Percentiles rank a stretch among this genome's conserved stretches.
Conservation (phyloP, 1,140 invertebrate genomes). For the Atta cephalotes region DNA sequence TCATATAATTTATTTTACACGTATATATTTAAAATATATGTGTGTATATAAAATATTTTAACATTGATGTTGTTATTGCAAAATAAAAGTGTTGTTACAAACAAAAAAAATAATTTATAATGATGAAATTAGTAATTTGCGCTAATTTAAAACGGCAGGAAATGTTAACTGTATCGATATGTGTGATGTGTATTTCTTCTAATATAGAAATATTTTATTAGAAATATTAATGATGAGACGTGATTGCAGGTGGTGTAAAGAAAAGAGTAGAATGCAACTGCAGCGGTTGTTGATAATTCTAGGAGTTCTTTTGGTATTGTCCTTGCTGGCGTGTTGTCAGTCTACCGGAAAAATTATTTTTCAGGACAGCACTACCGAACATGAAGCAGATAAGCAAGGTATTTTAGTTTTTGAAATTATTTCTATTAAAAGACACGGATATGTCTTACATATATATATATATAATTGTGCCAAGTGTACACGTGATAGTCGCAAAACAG, state of each 20-base stretch:
- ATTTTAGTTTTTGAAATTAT: not conserved
- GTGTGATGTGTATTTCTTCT: not conserved
- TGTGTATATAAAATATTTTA: not conserved
- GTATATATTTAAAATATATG: not conserved
- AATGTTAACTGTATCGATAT: not conserved
- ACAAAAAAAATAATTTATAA: not conserved
- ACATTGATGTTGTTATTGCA: not conserved
- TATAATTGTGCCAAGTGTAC: not conserved
- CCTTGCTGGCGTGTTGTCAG: slow-evolving; percentile 70
- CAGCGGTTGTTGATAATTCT: slow-evolving; percentile 78
- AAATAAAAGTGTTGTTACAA: not conserved
- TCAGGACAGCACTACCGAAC: slow-evolving; percentile 73
- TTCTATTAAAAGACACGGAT: not conserved
- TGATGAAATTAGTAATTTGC: not conserved
- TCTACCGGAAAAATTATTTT: slow-evolving; percentile 77
- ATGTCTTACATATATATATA: too few species aligned
- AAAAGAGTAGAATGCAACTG: slow-evolving; percentile 78
- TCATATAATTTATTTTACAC: not conserved
- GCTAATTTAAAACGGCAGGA: not conserved
- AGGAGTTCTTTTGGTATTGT: slow-evolving; percentile 74
- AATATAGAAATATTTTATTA: not conserved
- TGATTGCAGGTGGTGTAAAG: slow-evolving; percentile 56
- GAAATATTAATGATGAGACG: slow-evolving; percentile 27
- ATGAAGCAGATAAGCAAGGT: slow-evolving; percentile 72
- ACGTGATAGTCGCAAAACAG: not conserved